A percentile compares a stretch with the other conserved stretches of the same genome.
These are phyloP conservation scores for Leptothorax acervorum DNA, from an alignment of 2,888 invertebrate genomes.

Conservation along the genomic window DNA sequence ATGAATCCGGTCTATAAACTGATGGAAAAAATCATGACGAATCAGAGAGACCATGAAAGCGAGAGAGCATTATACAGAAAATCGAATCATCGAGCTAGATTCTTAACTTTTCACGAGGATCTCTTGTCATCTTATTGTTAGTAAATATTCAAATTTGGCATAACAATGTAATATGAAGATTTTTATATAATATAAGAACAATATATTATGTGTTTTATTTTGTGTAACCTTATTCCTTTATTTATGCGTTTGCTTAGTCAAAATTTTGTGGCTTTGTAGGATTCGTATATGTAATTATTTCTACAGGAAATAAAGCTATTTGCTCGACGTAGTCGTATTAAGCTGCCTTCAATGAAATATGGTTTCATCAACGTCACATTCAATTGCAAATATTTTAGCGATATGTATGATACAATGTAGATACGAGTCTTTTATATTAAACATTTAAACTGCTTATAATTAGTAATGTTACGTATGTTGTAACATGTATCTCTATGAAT, in stretches of 20 bases:
- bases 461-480: neutral
- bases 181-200: neutral
- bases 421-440: neutral
- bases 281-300: neutral
- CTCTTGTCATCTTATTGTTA: neutral
- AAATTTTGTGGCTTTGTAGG: neutral
- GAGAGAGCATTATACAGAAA: neutral
- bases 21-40: conserved; percentile 3
- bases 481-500: neutral
- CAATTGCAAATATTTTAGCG: neutral
- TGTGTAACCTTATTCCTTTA: neutral
- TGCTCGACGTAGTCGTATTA: neutral
- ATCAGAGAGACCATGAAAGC: neutral
- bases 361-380: neutral
- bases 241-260: neutral
- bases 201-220: neutral
- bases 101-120: neutral
- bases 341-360: neutral
- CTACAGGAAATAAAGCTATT: conserved; percentile 17
- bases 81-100: neutral
- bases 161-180: neutral
- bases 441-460: conserved; percentile 1
- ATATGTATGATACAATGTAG: neutral
- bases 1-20: neutral
- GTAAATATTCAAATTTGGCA: neutral